Conservation (phyloP, 2,113 vertebrate genomes). For the Merops nubicus region DNA sequence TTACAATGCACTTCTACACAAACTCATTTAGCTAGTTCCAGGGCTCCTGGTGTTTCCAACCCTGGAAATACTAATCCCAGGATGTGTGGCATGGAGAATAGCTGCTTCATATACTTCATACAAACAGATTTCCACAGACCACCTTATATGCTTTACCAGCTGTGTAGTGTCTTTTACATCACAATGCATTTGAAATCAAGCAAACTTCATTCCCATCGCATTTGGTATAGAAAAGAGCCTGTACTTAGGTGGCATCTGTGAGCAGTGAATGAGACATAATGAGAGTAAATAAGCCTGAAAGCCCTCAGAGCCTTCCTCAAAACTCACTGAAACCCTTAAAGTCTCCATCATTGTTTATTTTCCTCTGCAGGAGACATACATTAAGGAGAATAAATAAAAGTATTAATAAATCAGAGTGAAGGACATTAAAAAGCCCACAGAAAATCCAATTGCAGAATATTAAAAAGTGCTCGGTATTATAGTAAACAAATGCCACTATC, state of each 20-base stretch:
- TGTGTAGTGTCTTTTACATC: too few relatives aligned
- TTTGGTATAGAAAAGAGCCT: too few relatives aligned
- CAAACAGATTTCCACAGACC: too few relatives aligned
- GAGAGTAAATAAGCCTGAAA: neutral
- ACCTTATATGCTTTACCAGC: too few relatives aligned
- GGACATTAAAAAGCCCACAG: rapidly evolving
- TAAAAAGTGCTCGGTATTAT: neutral
- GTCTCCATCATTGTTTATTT: neutral
- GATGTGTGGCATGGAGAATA: too few relatives aligned
- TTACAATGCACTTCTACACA: neutral
- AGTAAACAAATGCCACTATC: neutral
- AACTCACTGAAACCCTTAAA: neutral
- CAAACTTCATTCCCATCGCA: too few relatives aligned
- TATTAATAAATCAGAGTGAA: neutral
- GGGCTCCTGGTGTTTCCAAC: neutral
- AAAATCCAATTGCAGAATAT: neutral
- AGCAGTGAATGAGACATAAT: neutral
- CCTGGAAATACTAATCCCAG: neutral
- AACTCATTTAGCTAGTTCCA: neutral
- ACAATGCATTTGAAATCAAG: too few relatives aligned
- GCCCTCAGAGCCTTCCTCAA: neutral
- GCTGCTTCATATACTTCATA: too few relatives aligned
- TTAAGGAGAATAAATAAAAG: neutral
- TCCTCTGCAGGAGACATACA: rapidly evolving
- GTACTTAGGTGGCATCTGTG: neutral